These are phyloP conservation scores for Cottoperca gobio DNA, from an alignment of 2,797 vertebrate species.

Conservation along the genomic window DNA sequence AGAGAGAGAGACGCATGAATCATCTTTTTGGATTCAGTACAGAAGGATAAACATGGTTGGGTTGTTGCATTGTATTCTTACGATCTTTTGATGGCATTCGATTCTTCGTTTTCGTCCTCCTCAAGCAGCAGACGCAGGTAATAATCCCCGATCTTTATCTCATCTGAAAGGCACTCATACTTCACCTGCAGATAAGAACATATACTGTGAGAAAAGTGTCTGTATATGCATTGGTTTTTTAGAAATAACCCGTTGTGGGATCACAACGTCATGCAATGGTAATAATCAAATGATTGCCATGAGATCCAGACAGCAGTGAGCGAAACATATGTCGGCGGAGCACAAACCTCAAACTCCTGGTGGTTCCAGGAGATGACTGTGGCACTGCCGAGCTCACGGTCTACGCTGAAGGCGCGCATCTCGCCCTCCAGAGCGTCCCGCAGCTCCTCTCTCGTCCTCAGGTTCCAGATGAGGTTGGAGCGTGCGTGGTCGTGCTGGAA, in stretches of 20 bases:
- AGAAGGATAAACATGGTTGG: background rate
- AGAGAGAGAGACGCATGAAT: background rate
- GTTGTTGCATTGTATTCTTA: conserved; percentile 78
- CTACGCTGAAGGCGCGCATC: conserved; percentile 95
- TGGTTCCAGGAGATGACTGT: conserved; percentile 99
- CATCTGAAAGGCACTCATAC: conserved; percentile 98
- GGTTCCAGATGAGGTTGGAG: conserved; percentile 99
- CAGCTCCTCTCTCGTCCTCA: conserved; percentile 97
- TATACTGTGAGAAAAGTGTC: too few relatives aligned
- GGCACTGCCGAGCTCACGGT: conserved; percentile 95
- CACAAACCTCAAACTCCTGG: conserved; percentile 94
- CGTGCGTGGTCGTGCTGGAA: conserved; percentile 96
- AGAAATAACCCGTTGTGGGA: background rate
- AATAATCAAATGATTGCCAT: background rate
- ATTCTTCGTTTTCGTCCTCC: conserved; percentile 96
- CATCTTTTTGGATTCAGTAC: background rate
- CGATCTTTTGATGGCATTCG: conserved; percentile 97
- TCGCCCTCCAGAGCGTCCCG: conserved; percentile 96
- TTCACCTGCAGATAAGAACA: conserved; percentile 87
- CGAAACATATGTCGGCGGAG: background rate
- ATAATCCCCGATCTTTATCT: conserved; percentile 99
- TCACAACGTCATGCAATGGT: too few relatives aligned
- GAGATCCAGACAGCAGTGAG: background rate
- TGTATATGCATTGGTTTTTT: background rate
- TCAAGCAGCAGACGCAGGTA: conserved; percentile 96